Percentiles rank a stretch among this genome's conserved stretches.
Conservation (phyloP, 2,797 vertebrate genomes). For the Eulemur coronatus region DNA sequence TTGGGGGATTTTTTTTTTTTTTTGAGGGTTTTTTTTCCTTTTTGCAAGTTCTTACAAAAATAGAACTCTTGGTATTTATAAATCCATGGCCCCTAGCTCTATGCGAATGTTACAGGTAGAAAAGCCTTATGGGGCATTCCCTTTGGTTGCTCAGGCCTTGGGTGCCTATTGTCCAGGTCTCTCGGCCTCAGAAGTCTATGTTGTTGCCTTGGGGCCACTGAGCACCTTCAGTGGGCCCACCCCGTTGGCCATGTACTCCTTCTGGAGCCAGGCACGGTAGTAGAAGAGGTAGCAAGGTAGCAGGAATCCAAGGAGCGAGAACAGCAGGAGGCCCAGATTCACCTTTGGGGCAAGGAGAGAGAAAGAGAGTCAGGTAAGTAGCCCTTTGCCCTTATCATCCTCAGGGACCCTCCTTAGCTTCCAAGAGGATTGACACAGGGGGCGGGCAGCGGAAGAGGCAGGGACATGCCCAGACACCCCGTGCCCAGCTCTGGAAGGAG, state of each 20-base stretch:
- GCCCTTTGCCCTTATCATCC: background rate
- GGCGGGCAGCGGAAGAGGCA: background rate
- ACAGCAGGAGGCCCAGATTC: constrained; percentile 89
- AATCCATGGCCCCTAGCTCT: constrained; percentile 24
- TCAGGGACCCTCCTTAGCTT: background rate
- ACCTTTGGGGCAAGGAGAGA: constrained; percentile 83
- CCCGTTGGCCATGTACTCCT: constrained; percentile 67
- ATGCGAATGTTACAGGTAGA: constrained; percentile 18
- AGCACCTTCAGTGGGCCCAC: constrained; percentile 74
- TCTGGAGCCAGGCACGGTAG: constrained; percentile 84
- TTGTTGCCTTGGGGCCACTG: constrained; percentile 80
- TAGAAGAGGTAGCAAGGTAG: constrained; percentile 91
- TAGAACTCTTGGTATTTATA: constrained; percentile 71
- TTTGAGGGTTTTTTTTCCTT: constrained; percentile 27
- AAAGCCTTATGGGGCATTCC: background rate
- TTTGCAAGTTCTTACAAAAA: constrained; percentile 75
- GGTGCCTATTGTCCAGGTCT: background rate
- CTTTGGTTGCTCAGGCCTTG: background rate
- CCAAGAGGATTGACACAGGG: background rate
- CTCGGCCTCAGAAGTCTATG: background rate
- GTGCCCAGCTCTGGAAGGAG: background rate
- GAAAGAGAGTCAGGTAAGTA: background rate
- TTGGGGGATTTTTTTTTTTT: background rate
- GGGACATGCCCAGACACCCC: background rate
- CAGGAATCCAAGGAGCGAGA: constrained; percentile 90